Evolutionary conservation across 2,888 invertebrate species (phyloP), one percentile per base, ranked within the genome.

Genomic region (Maniola hyperantus): DNA sequence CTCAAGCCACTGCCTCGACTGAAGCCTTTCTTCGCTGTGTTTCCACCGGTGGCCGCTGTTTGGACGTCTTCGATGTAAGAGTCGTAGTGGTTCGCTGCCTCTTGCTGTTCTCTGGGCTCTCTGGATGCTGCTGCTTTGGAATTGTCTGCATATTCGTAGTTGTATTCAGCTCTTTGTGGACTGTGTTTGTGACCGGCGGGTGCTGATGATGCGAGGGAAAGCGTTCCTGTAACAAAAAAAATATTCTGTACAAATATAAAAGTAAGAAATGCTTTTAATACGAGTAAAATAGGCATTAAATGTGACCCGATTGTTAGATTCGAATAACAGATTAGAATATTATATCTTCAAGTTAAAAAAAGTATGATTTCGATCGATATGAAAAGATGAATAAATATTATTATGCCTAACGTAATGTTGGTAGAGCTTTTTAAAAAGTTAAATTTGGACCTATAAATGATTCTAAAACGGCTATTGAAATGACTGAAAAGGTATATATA

Each of bases 1-100:
- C 95, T 93, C 33, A 96, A 81, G 0, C 96, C 95, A 68, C 95
- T 95, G 69, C 96, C 96, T 65, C 93, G 93, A 80, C 95, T 95
- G 90, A 91, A 95, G 7, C 91, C 91, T 71, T 93, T 93, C 75
- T 94, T 94, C 0, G 64, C 66, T 11, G 44, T 54, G 42, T 77
- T 79, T n/a, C 82, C 84, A 6, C 85, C 85, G 18, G 71, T 73
- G 0, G 87, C 84, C 1, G 91, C 89, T 1, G 87, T 80, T 65
- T 90, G 79, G 0, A 91, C 91, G 48, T 91, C 90, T 39, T 88
- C 86, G 64, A 92, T 89, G 73, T 92, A 93, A 0, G 88, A 84
- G 74, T 93, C 92, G 69, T 91, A 93, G 71, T 93, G 92, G 76
- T 90, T 92, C 20, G 91, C 90, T 1, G 91, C 85, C 61, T 90